Evolutionary conservation across 2,113 vertebrate genomes (phyloP).

Genomic region (Panthera uncia): DNA sequence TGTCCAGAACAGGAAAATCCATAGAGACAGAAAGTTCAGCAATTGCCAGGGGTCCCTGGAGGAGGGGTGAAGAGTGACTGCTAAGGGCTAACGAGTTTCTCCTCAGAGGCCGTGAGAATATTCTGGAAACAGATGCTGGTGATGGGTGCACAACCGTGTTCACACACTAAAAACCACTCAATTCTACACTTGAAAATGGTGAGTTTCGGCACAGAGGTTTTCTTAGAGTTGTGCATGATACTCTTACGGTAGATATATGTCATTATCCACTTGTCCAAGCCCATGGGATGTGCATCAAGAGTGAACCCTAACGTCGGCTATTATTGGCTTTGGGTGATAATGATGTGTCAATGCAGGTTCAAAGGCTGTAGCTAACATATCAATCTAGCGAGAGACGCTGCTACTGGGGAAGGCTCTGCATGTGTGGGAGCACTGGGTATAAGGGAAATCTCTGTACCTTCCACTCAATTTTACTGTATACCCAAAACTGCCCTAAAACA

Average conservation of each 20-base stretch:
- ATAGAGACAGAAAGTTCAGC: background rate
- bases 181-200: background rate
- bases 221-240: background rate
- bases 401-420: accelerated
- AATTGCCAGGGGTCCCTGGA: accelerated
- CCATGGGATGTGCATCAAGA: background rate
- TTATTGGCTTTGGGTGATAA: accelerated
- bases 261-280: background rate
- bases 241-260: background rate
- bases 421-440: accelerated
- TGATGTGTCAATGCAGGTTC: background rate
- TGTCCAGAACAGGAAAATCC: background rate
- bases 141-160: background rate
- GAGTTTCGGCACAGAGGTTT: background rate
- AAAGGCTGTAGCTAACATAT: accelerated
- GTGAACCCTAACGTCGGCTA: background rate
- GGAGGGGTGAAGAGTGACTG: background rate
- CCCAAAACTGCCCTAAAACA: background rate
- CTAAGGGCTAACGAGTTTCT: background rate
- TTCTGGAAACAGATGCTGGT: background rate
- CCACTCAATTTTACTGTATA: background rate
- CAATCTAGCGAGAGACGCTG: background rate
- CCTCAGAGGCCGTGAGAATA: background rate
- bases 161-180: background rate
- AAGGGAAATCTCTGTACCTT: background rate